phyloP scores from a whole-genome alignment of 23 tunicate species.

The Ascidia mentula region DNA sequence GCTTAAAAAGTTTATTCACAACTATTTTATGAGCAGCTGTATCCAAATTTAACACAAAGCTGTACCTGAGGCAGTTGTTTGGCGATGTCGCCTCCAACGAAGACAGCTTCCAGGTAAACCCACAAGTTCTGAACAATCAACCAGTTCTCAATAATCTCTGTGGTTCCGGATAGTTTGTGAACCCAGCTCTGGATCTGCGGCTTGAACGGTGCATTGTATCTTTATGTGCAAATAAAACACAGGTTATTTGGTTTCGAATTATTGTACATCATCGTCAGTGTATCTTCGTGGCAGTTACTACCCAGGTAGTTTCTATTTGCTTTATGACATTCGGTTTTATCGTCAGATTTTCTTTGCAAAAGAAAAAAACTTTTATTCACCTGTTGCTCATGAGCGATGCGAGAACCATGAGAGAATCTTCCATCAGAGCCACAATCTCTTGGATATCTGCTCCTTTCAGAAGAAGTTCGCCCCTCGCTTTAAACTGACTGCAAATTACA shows the following conservation, averaged over 20 bases:
- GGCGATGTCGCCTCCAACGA: conserved; percentile 98
- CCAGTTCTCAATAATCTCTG: conserved; percentile 98
- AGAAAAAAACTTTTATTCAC: conserved; percentile 14
- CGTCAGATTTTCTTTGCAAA: no score
- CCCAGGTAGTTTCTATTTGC: no score
- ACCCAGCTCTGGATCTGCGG: conserved; percentile 99
- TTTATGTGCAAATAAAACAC: no score
- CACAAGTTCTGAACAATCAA: conserved; percentile 95
- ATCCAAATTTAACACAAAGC: no score
- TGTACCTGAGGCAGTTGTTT: conserved; percentile 98
- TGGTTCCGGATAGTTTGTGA: conserved; percentile 94
- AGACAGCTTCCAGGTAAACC: conserved; percentile 99
- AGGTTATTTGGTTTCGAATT: no score
- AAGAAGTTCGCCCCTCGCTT: conserved; percentile 79
- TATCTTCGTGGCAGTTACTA: no score
- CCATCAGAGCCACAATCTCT: conserved; percentile 97
- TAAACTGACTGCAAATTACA: conserved; percentile 37
- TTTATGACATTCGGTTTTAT: no score
- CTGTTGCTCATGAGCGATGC: conserved; percentile 98
- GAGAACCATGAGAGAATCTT: conserved; percentile 98
- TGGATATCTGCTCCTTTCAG: conserved; percentile 87
- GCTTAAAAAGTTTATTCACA: no score
- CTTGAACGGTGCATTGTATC: conserved; percentile 98
- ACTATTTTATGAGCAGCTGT: no score
- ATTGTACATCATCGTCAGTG: no score